Conservation (phyloP, 2,797 vertebrate species). For the Clangula hyemalis region DNA sequence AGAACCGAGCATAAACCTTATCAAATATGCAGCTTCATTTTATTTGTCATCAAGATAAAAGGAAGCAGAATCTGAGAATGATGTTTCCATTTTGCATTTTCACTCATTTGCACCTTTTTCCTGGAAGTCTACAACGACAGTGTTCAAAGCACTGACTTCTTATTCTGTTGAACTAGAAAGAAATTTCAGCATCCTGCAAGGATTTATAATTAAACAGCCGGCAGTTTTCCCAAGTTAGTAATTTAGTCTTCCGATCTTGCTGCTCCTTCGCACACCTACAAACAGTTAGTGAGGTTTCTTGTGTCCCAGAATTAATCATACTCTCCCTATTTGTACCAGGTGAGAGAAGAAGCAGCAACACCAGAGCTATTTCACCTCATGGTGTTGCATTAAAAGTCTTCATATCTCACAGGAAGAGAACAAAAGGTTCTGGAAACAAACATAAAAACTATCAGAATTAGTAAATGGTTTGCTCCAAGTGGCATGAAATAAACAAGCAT, state of each 20-base stretch:
- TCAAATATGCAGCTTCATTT: background rate
- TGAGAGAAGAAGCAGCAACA: background rate
- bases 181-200: background rate
- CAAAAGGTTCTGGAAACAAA: background rate
- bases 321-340: background rate
- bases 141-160: background rate
- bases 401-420: too few relatives aligned
- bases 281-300: background rate
- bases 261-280: background rate
- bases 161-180: background rate
- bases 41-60: background rate
- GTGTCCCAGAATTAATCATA: background rate
- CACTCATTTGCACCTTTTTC: background rate
- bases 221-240: background rate
- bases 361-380: rapidly evolving
- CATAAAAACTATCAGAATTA: background rate
- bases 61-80: background rate
- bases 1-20: background rate
- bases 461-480: background rate
- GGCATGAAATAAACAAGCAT: background rate
- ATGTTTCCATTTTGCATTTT: background rate
- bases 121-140: background rate
- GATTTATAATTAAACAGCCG: background rate
- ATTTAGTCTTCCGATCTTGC: background rate
- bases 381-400: rapidly evolving